Percentiles rank a stretch among this genome's conserved stretches.
These are phyloP conservation scores for Taphrorychus bicolor DNA, from an alignment of 2,888 invertebrate species.

Conservation along the genomic window DNA sequence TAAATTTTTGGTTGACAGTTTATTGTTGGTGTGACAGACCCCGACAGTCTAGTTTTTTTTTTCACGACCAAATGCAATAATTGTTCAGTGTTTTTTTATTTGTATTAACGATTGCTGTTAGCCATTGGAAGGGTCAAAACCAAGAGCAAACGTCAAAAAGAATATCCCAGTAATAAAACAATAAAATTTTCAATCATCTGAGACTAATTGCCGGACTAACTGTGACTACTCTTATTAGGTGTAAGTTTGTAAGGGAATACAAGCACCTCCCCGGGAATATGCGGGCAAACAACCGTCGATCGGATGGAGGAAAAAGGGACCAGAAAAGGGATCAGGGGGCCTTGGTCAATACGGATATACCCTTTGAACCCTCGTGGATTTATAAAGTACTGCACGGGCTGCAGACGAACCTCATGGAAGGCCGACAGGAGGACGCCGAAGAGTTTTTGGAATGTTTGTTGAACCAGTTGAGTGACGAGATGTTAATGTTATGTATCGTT, in stretches of 20 bases:
- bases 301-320: constrained; percentile 56
- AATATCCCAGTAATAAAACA: no score
- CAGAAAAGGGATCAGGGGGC: constrained; percentile 61
- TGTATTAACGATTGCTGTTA: no score
- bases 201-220: no score
- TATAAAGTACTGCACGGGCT: constrained; percentile 84
- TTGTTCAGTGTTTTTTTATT: no score
- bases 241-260: constrained; percentile 82
- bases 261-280: constrained; percentile 68
- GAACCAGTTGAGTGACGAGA: constrained; percentile 95
- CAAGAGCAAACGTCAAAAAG: no score
- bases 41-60: no score
- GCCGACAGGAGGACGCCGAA: constrained; percentile 96
- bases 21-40: no score
- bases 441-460: constrained; percentile 93
- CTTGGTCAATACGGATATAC: constrained; percentile 71
- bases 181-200: no score
- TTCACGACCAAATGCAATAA: no score
- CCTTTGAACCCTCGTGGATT: constrained; percentile 89
- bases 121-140: no score
- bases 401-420: constrained; percentile 79
- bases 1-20: no score
- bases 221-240: no score
- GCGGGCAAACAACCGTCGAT: constrained; percentile 58
- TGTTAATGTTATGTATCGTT: constrained; percentile 91